phyloP scores from a whole-genome alignment of 2,797 vertebrate species.

The Lepidocolaptes lacrymiger region DNA sequence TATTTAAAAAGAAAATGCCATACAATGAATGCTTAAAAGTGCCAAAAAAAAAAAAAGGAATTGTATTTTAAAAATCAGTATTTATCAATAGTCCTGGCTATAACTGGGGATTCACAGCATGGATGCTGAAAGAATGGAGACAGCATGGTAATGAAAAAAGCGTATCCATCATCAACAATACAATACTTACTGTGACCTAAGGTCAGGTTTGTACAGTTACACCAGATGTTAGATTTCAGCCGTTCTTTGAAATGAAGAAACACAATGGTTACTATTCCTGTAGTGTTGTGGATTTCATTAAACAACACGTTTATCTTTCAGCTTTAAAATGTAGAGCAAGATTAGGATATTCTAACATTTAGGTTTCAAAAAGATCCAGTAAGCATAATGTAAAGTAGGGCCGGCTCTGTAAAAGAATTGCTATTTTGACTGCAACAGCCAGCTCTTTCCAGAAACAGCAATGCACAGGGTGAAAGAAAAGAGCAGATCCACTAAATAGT shows the following conservation, averaged over 20 bases:
- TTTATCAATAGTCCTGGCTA: slow-evolving; percentile 66
- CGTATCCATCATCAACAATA: slow-evolving; percentile 71
- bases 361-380: slow-evolving; percentile 11
- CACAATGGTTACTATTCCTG: slow-evolving; percentile 55
- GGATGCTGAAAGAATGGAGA: slow-evolving; percentile 65
- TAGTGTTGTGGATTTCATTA: slow-evolving; percentile 69
- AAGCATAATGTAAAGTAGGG: neutral
- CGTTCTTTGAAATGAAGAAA: slow-evolving; percentile 57
- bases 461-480: neutral
- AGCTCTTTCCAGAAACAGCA: neutral
- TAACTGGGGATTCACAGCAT: slow-evolving; percentile 59
- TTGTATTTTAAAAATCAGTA: slow-evolving; percentile 53
- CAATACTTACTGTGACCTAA: slow-evolving; percentile 66
- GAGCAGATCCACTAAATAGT: neutral
- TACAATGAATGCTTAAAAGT: slow-evolving; percentile 30
- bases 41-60: neutral
- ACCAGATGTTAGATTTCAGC: slow-evolving; percentile 68
- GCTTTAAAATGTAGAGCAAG: slow-evolving; percentile 44
- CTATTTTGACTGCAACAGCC: neutral
- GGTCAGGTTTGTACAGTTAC: slow-evolving; percentile 68
- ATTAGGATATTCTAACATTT: slow-evolving; percentile 27
- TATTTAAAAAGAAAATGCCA: neutral
- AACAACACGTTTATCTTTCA: slow-evolving; percentile 66
- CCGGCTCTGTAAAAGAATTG: neutral
- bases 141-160: slow-evolving; percentile 72